These are phyloP conservation scores for Schizothorax lantsangensis DNA, from an alignment of 2,797 vertebrate species.

Conservation along the genomic window DNA sequence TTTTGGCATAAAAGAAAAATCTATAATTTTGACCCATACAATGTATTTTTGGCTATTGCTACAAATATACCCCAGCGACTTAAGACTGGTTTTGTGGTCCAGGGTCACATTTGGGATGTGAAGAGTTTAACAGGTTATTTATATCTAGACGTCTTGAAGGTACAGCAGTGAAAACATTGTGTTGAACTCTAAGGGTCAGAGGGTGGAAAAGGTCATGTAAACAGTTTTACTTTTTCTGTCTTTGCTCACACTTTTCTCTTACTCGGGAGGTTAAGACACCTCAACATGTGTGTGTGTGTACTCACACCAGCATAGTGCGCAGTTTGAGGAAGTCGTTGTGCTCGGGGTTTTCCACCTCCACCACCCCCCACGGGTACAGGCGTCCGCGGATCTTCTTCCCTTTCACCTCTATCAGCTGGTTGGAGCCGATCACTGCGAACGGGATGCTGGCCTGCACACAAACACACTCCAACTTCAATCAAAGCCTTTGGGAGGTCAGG, in stretches of 20 bases:
- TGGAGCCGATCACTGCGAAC: constrained; percentile 89
- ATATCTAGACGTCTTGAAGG: background rate
- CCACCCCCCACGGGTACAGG: constrained; percentile 88
- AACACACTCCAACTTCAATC: constrained; percentile 22
- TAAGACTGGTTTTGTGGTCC: too few species aligned
- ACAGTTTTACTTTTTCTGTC: background rate
- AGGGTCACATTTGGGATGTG: background rate
- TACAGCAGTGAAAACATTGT: background rate
- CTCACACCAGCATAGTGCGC: constrained; percentile 89
- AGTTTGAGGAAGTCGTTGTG: constrained; percentile 94
- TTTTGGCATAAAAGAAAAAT: too few species aligned
- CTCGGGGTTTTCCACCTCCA: constrained; percentile 92
- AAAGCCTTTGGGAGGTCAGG: background rate
- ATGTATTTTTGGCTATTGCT: too few species aligned
- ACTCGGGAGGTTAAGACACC: background rate
- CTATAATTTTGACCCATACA: too few species aligned
- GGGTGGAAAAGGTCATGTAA: background rate
- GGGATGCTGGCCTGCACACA: constrained; percentile 85
- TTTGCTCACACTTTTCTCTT: background rate
- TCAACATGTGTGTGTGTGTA: constrained; percentile 49
- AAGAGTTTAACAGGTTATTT: background rate
- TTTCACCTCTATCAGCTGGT: constrained; percentile 93
- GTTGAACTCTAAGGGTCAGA: background rate
- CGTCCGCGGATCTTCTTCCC: constrained; percentile 91
- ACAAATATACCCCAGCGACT: too few species aligned